Evolutionary conservation across 1,140 invertebrate genomes (phyloP), one percentile per base, ranked within the genome.

Genomic region (Musca domestica): DNA sequence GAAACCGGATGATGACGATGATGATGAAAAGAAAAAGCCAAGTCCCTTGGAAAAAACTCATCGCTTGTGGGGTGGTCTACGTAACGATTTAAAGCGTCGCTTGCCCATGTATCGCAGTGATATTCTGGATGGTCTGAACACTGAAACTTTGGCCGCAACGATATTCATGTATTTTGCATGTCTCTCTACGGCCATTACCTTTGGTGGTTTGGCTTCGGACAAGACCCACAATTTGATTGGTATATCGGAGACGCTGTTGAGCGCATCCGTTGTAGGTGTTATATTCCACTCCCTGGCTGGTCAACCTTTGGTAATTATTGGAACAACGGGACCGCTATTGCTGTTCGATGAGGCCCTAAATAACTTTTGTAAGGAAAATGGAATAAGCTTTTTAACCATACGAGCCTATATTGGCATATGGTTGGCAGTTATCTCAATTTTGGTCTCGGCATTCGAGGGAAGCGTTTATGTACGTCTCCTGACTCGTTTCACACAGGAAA

Each of bases 141-240:
- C 89, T 0, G 94, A 96, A 76, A 95, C 94, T 67, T 74, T 95
- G 0, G 94, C 95, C 0, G 92, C 95, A 0, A 88, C 95, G 0
- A 91, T 98, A 70, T 98, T 98, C 83, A 96, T 98, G 87, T 98
- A 97, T 83, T 98, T 98, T 82, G 95, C 95, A 23, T 94, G 93
- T 27, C 84, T 98, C 0, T 95, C 95, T 9, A 95, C 94, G 0
- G 95, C 95, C 9, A 96, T 98, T 67, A 96, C 95, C 0, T 98
- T 98, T 80, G 96, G 96, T 22, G 95, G 95, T 69, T 82, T 98
- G 23, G 87, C 95, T 71, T 92, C 94, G 82, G 93, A 95, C 71
- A 98, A 98, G 83, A 98, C 96, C 0, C 81, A 92, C 19, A 91
- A 93, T 74, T 82, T 89, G 49, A 96, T 98, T 71, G 96, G 96